Evolutionary conservation across 2,797 vertebrate species (phyloP), one percentile per base, ranked within the genome.

Genomic region (Salmo trutta): DNA sequence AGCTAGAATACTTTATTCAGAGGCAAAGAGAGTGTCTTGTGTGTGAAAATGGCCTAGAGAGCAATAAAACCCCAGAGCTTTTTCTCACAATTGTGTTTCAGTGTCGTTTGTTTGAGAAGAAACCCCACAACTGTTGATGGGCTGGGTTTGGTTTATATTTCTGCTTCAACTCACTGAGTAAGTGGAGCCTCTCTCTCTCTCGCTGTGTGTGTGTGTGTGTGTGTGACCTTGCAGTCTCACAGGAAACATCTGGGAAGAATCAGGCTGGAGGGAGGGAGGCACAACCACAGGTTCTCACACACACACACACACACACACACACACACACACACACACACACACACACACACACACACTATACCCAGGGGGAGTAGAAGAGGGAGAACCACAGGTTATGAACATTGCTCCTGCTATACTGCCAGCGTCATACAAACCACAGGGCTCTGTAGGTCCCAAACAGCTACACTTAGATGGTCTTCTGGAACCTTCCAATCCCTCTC

Each of bases 221-320:
- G 41, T 47, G 8, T 47, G 41, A 47, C 41, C 41, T 47, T 10
- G 41, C 41, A 47, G 41, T 47, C 41, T 47, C 41, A 47, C 41
- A 47, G 41, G 41, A 47, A 47, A 47, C 97, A 98, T 97, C 97
- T 98, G 97, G 96, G 87, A 96, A 93, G 80, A 91, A 94, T 94
- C 91, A 93, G 84, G 83, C 33, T 12, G 15, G 82, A 24, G 75
- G 77, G 77, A 84, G 85, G 85, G 53, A 73, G 78, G 76, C 41
- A 12, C 41, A 12, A 3, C 8, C 41, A 47, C 41, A 47, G 36
- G 36, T 41, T 41, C 41, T 2, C 41, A 47, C 41, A 47, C 2
- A 47, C 41, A 47, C 41, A 47, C 41, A 12, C 41, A 47, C 41
- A 47, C 33, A 36, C 31, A 31, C 31, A 31, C 33, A 36, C 33